Percentiles rank a stretch among this genome's conserved stretches.
These are phyloP conservation scores for Plestiodon gilberti DNA, from an alignment of 2,113 vertebrate species.

Conservation along the genomic window DNA sequence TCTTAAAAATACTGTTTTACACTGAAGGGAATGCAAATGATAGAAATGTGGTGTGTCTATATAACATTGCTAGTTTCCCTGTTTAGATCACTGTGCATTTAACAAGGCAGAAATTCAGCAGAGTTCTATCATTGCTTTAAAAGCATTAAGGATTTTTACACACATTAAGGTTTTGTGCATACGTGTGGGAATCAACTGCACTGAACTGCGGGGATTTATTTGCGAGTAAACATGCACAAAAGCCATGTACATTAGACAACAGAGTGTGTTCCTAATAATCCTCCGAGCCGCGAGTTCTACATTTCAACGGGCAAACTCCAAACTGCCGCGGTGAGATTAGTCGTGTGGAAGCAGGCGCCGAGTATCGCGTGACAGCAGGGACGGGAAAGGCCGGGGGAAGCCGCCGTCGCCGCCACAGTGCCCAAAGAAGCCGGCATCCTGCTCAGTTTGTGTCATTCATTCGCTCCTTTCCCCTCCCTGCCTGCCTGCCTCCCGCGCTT, in stretches of 20 bases:
- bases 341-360: background rate
- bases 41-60: background rate
- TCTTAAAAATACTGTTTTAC: background rate
- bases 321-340: background rate
- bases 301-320: background rate
- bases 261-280: too few relatives aligned
- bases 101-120: background rate
- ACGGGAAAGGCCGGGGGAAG: background rate
- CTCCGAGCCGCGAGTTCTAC: background rate
- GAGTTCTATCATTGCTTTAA: too few relatives aligned
- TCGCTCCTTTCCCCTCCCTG: background rate
- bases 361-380: background rate
- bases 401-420: background rate
- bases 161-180: too few relatives aligned
- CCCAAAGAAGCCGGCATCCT: background rate
- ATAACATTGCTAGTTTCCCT: background rate
- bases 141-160: too few relatives aligned
- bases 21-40: background rate
- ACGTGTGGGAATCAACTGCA: too few relatives aligned
- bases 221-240: too few relatives aligned
- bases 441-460: conserved; percentile 15
- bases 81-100: background rate
- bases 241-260: too few relatives aligned
- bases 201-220: too few relatives aligned
- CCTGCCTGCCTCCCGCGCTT: background rate